phyloP scores from a whole-genome alignment of 2,797 vertebrate species.

The Monodelphis domestica region DNA sequence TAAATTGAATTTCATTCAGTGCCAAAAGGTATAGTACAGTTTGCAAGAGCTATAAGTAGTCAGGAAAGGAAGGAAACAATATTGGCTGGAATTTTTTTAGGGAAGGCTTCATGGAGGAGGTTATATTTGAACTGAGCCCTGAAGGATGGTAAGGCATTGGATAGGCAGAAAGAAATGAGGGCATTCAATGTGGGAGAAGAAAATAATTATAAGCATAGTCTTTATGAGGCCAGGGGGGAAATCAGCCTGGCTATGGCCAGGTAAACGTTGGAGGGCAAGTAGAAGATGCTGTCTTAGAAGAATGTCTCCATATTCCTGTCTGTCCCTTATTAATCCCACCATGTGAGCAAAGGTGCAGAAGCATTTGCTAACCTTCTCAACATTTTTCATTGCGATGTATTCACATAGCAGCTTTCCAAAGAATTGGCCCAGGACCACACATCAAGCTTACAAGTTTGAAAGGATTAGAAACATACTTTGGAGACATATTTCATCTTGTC shows the following conservation, averaged over 20 bases:
- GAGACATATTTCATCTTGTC: conserved; percentile 72
- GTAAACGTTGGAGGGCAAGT: neutral
- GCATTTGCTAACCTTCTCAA: neutral
- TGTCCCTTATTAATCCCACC: neutral
- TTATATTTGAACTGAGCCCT: neutral
- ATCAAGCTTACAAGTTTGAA: conserved; percentile 73
- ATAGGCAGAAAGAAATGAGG: neutral
- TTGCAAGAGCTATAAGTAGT: neutral
- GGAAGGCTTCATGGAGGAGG: neutral
- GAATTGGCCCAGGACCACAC: conserved; percentile 62
- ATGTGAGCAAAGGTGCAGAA: conserved; percentile 19
- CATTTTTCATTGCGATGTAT: conserved; percentile 46
- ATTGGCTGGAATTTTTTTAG: neutral
- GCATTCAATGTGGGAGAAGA: neutral
- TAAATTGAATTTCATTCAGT: neutral
- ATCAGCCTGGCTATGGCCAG: neutral
- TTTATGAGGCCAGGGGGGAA: neutral
- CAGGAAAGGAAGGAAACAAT: neutral
- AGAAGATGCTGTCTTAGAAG: neutral
- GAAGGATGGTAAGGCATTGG: neutral
- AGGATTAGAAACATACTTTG: conserved; percentile 74
- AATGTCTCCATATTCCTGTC: neutral
- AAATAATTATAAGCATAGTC: too few relatives aligned
- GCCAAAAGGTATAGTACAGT: too few relatives aligned
- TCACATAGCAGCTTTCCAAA: conserved; percentile 72